These are phyloP conservation scores for Bucorvus abyssinicus DNA, from an alignment of 2,797 vertebrate genomes.

Conservation along the genomic window DNA sequence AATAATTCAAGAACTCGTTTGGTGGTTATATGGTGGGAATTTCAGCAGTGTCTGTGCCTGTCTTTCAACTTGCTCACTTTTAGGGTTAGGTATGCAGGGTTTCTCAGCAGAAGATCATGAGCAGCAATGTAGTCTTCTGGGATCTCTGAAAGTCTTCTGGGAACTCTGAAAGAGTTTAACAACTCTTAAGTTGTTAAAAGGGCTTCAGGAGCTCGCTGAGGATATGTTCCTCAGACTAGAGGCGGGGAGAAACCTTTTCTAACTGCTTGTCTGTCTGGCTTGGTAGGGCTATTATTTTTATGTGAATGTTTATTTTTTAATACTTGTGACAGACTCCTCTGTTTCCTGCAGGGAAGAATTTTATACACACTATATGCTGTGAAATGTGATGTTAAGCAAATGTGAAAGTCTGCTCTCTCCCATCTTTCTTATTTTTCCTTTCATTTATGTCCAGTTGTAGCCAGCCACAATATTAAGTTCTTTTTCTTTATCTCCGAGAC, in stretches of 20 bases:
- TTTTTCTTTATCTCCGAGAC: not conserved
- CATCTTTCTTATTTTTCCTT: conserved; percentile 1
- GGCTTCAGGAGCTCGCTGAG: not conserved
- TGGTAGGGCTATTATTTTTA: not conserved
- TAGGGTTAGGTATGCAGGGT: not conserved
- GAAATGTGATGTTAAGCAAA: conserved; percentile 31
- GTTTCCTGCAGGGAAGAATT: conserved; percentile 24
- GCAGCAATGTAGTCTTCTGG: not conserved
- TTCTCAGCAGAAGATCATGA: not conserved
- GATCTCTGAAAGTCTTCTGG: not conserved
- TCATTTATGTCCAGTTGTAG: not conserved
- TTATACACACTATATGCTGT: not conserved
- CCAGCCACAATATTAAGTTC: not conserved
- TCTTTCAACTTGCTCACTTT: not conserved
- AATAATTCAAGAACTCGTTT: not conserved
- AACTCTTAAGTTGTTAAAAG: not conserved
- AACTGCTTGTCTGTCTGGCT: not conserved
- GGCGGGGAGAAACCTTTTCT: conserved; percentile 14
- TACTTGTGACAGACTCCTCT: conserved; percentile 15
- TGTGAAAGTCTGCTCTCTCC: conserved; percentile 23
- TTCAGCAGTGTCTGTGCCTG: not conserved
- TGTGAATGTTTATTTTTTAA: conserved; percentile 3
- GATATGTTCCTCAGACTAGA: not conserved
- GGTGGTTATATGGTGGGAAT: not conserved
- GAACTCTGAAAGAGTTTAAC: not conserved